Conservation (phyloP, 2,113 vertebrate species). For the Notarius quadriscutis region DNA sequence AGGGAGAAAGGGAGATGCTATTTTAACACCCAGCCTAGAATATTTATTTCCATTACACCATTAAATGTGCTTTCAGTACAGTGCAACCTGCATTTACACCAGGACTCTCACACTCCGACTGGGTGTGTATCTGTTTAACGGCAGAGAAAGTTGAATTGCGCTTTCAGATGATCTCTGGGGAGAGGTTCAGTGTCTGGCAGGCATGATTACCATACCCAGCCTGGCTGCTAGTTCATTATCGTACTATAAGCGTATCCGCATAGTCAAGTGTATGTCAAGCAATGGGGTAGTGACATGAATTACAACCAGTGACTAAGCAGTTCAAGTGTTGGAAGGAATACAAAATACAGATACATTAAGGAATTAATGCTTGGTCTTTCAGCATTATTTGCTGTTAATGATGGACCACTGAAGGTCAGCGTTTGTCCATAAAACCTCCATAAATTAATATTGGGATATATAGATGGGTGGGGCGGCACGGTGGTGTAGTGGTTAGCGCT, state of each 20-base stretch:
- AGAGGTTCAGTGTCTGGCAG: slow-evolving; percentile 22
- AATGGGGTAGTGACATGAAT: slow-evolving; percentile 18
- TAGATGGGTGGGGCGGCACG: not conserved
- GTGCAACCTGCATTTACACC: slow-evolving; percentile 33
- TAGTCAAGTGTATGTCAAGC: not conserved
- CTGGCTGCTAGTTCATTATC: slow-evolving; percentile 29
- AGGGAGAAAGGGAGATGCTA: not conserved
- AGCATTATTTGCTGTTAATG: not conserved
- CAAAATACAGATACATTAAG: not conserved
- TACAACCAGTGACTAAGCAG: slow-evolving; percentile 15
- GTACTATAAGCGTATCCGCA: slow-evolving; percentile 14
- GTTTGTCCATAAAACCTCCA: not conserved
- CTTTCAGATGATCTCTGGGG: slow-evolving; percentile 32
- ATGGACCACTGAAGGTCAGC: not conserved
- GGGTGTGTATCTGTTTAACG: not conserved
- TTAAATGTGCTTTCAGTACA: slow-evolving; percentile 40
- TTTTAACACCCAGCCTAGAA: slow-evolving; percentile 30
- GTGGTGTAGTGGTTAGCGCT: no score
- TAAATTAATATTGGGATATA: not conserved
- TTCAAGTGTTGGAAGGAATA: slow-evolving; percentile 1
- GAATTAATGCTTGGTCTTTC: not conserved
- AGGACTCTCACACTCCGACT: not conserved
- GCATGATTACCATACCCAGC: slow-evolving; percentile 35
- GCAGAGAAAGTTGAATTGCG: slow-evolving; percentile 27
- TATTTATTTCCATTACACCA: slow-evolving; percentile 33